Evolutionary conservation across 2,113 vertebrate genomes (phyloP).

Genomic region (Acinonyx jubatus): DNA sequence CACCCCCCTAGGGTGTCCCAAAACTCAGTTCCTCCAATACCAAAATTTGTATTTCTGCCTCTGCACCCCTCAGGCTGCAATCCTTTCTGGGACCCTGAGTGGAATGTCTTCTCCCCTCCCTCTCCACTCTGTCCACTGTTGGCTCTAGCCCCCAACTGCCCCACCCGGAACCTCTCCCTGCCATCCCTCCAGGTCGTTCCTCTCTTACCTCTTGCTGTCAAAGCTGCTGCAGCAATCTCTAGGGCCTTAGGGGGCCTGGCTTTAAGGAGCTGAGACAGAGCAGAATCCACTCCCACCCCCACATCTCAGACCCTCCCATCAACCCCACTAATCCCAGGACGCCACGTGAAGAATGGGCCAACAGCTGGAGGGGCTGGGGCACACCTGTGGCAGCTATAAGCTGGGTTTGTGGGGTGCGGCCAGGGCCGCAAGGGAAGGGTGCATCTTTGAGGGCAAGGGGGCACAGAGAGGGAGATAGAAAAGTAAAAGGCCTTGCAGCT

Average conservation of each 20-base stretch:
- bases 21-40: neutral
- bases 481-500: neutral
- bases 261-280: neutral
- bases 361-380: slow-evolving; percentile 10
- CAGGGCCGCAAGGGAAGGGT: neutral
- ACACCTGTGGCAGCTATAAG: neutral
- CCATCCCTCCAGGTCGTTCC: neutral
- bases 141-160: neutral
- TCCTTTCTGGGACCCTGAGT: neutral
- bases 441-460: neutral
- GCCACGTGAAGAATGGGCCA: neutral
- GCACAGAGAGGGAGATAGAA: neutral
- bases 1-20: neutral
- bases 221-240: neutral
- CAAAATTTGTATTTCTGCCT: neutral
- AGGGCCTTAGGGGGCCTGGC: neutral
- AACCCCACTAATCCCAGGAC: neutral
- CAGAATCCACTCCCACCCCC: slow-evolving; percentile 22
- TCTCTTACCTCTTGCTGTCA: neutral
- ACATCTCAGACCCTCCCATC: slow-evolving; percentile 15
- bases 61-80: neutral
- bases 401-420: neutral
- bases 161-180: neutral
- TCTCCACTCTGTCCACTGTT: neutral
- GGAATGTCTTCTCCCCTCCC: neutral